phyloP scores from a whole-genome alignment of 2,797 vertebrate genomes.

The Euthynnus affinis region DNA sequence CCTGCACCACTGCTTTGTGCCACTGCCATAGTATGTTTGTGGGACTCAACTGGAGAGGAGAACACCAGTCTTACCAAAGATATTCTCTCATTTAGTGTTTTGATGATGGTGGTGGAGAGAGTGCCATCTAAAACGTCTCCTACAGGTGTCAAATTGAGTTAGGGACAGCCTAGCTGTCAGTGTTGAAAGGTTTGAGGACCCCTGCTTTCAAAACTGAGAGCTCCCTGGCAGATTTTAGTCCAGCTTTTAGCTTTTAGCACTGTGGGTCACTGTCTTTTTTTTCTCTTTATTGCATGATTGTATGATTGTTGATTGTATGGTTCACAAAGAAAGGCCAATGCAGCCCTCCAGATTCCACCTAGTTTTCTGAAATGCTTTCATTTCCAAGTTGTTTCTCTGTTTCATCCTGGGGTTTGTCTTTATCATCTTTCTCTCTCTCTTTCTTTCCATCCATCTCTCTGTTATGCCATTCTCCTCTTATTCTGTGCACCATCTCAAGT shows the following conservation, averaged over 20 bases:
- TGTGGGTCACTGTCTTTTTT: neutral
- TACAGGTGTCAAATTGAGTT: neutral
- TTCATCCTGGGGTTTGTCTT: constrained; percentile 9
- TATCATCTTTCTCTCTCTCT: constrained; percentile 3
- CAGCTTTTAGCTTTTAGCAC: constrained; percentile 28
- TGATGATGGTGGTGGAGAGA: too few relatives aligned
- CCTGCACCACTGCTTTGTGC: neutral
- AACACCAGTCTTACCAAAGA: too few relatives aligned
- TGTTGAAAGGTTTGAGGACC: constrained; percentile 18
- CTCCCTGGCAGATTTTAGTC: neutral
- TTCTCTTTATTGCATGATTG: too few relatives aligned
- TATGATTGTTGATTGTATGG: too few relatives aligned
- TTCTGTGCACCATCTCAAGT: neutral
- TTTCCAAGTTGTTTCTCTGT: constrained; percentile 13
- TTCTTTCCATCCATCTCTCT: neutral
- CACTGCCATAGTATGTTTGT: neutral
- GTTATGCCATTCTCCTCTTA: neutral
- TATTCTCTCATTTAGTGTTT: too few relatives aligned
- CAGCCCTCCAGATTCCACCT: neutral
- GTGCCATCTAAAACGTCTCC: neutral
- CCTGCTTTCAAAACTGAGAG: constrained; percentile 18
- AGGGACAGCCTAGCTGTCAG: neutral
- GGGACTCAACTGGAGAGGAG: too few relatives aligned
- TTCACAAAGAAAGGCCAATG: constrained; percentile 32
- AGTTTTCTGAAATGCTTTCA: constrained; percentile 26